Percentiles rank a stretch among this genome's conserved stretches.
Evolutionary conservation across 2,888 invertebrate genomes (phyloP).

Genomic region (Tenthredo scrophulariae): DNA sequence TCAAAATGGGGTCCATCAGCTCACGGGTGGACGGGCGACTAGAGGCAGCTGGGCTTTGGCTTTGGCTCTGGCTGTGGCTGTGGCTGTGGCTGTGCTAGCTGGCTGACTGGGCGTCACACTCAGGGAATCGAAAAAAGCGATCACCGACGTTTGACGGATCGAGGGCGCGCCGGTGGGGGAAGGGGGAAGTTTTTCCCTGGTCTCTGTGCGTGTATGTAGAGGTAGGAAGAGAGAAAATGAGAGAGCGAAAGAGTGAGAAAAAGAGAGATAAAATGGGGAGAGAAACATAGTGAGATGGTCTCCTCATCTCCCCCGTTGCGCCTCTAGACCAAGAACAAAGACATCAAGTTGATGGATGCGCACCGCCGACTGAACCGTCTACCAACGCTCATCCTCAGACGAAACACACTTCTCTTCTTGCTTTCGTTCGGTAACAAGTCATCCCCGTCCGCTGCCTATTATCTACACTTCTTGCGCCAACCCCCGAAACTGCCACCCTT

Average conservation of each 20-base stretch:
- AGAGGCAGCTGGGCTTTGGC: slow-evolving; percentile 40
- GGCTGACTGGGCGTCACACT: slow-evolving; percentile 61
- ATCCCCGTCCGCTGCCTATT: slow-evolving; percentile 53
- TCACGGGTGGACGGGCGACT: slow-evolving; percentile 46
- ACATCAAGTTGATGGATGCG: slow-evolving; percentile 76
- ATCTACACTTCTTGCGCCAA: slow-evolving; percentile 50
- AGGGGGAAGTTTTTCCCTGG: slow-evolving; percentile 51
- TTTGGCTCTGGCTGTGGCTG: not conserved
- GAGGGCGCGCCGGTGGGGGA: slow-evolving; percentile 62
- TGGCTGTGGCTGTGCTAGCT: slow-evolving; percentile 59
- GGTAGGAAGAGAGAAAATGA: slow-evolving; percentile 3
- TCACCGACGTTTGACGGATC: slow-evolving; percentile 77
- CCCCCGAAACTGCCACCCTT: slow-evolving; percentile 51
- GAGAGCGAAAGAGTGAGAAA: not conserved
- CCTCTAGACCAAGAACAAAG: slow-evolving; percentile 74
- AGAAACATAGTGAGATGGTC: slow-evolving; percentile 56
- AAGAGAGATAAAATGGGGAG: slow-evolving; percentile 54
- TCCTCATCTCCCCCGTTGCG: slow-evolving; percentile 61
- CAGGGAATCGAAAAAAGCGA: slow-evolving; percentile 70
- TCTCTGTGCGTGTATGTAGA: slow-evolving; percentile 8
- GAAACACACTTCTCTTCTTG: slow-evolving; percentile 58
- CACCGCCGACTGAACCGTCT: slow-evolving; percentile 57
- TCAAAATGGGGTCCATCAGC: slow-evolving; percentile 68
- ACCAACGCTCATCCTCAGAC: slow-evolving; percentile 60
- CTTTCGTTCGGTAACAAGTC: slow-evolving; percentile 53